Conservation (phyloP, 2,113 vertebrate genomes). For the Bettongia penicillata region DNA sequence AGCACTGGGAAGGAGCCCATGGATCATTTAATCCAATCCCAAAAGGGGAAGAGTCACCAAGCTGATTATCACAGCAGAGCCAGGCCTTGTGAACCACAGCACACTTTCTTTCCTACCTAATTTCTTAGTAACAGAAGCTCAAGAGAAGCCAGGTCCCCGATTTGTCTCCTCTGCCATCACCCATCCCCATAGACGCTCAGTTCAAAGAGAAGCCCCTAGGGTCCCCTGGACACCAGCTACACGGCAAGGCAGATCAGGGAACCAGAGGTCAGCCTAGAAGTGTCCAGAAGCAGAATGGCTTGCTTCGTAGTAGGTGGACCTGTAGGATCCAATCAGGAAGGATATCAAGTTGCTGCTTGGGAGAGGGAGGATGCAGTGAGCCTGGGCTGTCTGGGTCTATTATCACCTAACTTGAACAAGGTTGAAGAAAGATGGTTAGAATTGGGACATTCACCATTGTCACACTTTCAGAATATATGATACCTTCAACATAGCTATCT, state of each 20-base stretch:
- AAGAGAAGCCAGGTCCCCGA: neutral
- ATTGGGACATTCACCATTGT: no score
- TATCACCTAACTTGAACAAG: neutral
- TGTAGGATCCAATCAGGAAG: neutral
- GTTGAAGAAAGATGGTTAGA: neutral
- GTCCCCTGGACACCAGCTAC: neutral
- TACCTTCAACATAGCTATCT: neutral
- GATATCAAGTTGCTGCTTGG: no score
- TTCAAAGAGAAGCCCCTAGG: neutral
- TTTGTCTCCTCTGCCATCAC: neutral
- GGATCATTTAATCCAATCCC: neutral
- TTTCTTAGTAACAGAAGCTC: no score
- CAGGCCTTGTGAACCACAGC: neutral
- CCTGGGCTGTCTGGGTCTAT: neutral
- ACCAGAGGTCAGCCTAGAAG: no score
- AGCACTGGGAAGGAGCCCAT: neutral
- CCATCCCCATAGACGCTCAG: no score
- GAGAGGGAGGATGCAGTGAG: no score
- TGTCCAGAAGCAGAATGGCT: no score
- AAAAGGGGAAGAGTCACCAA: no score
- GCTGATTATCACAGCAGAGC: neutral
- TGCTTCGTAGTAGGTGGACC: neutral
- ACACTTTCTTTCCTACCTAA: neutral
- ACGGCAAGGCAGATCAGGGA: neutral
- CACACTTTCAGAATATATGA: neutral